Evolutionary conservation across 1,140 invertebrate genomes (phyloP), one percentile per base, ranked within the genome.

Genomic region (Magallana gigas): DNA sequence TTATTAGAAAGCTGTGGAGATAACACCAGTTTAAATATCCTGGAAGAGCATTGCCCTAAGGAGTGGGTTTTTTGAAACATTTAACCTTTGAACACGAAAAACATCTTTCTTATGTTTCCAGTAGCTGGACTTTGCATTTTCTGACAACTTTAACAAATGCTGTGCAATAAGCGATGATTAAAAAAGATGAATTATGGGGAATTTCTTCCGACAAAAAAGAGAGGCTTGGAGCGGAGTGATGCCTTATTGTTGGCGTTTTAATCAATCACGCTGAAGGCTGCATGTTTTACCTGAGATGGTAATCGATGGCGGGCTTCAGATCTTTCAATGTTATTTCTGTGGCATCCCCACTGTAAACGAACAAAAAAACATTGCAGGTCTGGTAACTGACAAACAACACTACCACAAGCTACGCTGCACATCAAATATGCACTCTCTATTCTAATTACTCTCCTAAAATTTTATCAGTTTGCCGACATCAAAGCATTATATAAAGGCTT

Each of bases 291-390:
- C 96, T 97, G 60, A 98, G 96, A 71, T 96, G 96, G 93, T 98
- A 98, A 90, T 97, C 97, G 91, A 97, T 97, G 6, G 97, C 97
- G 11, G 97, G 97, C 93, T 96, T 96, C 88, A 98, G 95, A 93
- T 98, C 97, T 94, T 97, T 96, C 84, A 98, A 89, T 84, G 93
- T 94, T 76, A 95, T 95, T 91, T 95, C 94, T 89, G 93, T 94
- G 11, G 94, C 94, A 91, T 94, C 93, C 84, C 94, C 94, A 89
- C 94, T 95, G 90, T 29, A 91, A 88, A 83, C 88, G 12, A 89
- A 89, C 91, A 86, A 36, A 83, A 89, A 29, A 56, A 14, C 18
- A 80, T 18, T 6, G 16, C 56, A 83, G 16, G 60, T 62, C 60
- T 62, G 60, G 18, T 8, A 29, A 9, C 18, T 7, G 18, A 29